These are phyloP conservation scores for Papilio polytes DNA, from an alignment of 1,140 invertebrate species.

Conservation along the genomic window DNA sequence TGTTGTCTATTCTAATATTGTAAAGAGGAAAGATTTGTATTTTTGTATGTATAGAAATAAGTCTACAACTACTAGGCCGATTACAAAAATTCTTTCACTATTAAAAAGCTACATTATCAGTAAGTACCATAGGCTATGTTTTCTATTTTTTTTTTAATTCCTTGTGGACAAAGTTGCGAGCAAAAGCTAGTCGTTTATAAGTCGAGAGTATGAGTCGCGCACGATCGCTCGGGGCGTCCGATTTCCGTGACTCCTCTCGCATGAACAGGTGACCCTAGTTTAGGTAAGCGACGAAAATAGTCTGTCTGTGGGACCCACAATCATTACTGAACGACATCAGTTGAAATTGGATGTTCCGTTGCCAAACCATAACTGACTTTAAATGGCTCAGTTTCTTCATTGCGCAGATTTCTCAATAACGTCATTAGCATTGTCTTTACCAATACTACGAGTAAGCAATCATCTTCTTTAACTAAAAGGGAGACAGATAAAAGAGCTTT, in stretches of 20 bases:
- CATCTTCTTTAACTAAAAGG: not conserved
- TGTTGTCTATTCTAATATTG: not conserved
- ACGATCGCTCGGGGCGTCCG: conserved; percentile 55
- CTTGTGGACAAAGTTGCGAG: too few relatives aligned
- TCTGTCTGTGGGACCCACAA: conserved; percentile 1
- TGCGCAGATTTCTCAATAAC: not conserved
- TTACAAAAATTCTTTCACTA: too few relatives aligned
- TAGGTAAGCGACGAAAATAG: not conserved
- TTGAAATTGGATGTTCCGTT: conserved; percentile 20
- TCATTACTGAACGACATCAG: conserved; percentile 16
- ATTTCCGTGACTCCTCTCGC: conserved; percentile 58
- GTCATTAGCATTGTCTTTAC: not conserved
- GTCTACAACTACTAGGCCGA: too few relatives aligned
- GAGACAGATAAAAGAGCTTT: not conserved
- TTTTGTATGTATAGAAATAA: too few relatives aligned
- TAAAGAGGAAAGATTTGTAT: too few relatives aligned
- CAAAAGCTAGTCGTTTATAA: conserved; percentile 28
- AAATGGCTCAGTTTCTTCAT: conserved; percentile 21
- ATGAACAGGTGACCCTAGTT: conserved; percentile 11
- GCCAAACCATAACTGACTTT: conserved; percentile 12
- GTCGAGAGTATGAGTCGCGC: conserved; percentile 46
- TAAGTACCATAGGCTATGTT: too few relatives aligned
- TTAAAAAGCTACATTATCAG: too few relatives aligned
- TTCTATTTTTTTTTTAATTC: too few relatives aligned
- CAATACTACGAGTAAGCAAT: not conserved